A percentile compares a stretch with the other conserved stretches of the same genome.
phyloP scores from a whole-genome alignment of 2,797 vertebrate genomes.

The Falco novaeseelandiae region DNA sequence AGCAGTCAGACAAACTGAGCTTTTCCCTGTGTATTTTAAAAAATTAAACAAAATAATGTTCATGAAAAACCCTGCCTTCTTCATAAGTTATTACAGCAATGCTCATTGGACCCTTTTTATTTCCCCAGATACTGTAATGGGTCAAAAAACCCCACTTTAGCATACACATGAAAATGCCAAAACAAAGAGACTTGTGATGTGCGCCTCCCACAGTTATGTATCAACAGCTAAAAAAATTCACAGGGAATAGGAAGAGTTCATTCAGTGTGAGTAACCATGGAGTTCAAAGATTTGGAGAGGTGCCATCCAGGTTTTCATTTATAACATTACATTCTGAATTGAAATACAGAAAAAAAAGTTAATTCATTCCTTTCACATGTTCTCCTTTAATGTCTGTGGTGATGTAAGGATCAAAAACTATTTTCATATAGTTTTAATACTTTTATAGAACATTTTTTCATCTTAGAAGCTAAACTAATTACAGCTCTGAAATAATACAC shows the following conservation, averaged over 20 bases:
- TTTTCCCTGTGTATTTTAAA: neutral
- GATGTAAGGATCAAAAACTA: neutral
- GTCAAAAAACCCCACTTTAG: neutral
- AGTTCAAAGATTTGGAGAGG: neutral
- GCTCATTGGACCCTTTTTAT: neutral
- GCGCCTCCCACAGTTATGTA: neutral
- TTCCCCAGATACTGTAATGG: neutral
- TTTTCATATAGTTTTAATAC: neutral
- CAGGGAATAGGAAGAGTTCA: neutral
- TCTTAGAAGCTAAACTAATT: neutral
- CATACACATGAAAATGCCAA: neutral
- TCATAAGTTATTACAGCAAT: neutral
- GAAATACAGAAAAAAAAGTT: neutral
- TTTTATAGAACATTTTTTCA: neutral
- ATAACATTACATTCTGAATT: neutral
- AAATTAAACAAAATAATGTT: neutral
- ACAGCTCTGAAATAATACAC: neutral
- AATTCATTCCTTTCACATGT: neutral
- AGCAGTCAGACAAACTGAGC: neutral
- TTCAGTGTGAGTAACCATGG: neutral
- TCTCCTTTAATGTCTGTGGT: neutral
- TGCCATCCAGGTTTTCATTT: neutral
- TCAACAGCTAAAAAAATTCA: neutral
- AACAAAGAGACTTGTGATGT: neutral
- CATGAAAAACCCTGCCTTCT: neutral